phyloP scores from a whole-genome alignment of 2,888 invertebrate genomes.

The Leptogaster cylindrica region DNA sequence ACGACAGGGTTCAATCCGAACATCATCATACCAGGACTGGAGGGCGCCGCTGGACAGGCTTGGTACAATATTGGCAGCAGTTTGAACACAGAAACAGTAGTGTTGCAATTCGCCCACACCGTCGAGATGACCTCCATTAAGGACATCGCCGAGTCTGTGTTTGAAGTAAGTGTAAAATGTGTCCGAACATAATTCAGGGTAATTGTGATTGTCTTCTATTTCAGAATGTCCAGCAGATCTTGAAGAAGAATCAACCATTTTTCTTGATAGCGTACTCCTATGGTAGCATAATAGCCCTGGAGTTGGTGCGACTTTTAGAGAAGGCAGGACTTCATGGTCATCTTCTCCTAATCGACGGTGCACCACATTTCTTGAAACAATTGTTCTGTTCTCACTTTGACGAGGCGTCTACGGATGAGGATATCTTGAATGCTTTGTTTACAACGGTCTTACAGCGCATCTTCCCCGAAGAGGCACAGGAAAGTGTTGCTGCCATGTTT shows the following conservation, averaged over 20 bases:
- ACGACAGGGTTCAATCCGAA: conserved; percentile 49
- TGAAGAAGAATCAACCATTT: conserved; percentile 69
- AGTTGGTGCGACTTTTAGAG: conserved; percentile 77
- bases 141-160: conserved; percentile 53
- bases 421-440: conserved; percentile 56
- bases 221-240: conserved; percentile 68
- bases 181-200: neutral
- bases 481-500: conserved; percentile 60
- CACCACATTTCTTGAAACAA: conserved; percentile 73
- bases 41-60: conserved; percentile 66
- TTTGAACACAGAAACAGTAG: conserved; percentile 52
- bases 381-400: conserved; percentile 55
- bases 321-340: conserved; percentile 68
- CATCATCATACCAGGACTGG: conserved; percentile 71
- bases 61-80: conserved; percentile 57
- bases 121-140: conserved; percentile 51
- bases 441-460: conserved; percentile 54
- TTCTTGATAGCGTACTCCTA: conserved; percentile 88
- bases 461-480: conserved; percentile 57
- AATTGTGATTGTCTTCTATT: conserved; percentile 46
- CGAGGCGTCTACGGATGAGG: conserved; percentile 53
- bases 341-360: conserved; percentile 80
- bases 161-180: conserved; percentile 52
- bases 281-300: conserved; percentile 79
- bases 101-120: conserved; percentile 57